Base-by-base conservation (phyloP, 2,113 vertebrate species). In the Toxostoma redivivum region DNA sequence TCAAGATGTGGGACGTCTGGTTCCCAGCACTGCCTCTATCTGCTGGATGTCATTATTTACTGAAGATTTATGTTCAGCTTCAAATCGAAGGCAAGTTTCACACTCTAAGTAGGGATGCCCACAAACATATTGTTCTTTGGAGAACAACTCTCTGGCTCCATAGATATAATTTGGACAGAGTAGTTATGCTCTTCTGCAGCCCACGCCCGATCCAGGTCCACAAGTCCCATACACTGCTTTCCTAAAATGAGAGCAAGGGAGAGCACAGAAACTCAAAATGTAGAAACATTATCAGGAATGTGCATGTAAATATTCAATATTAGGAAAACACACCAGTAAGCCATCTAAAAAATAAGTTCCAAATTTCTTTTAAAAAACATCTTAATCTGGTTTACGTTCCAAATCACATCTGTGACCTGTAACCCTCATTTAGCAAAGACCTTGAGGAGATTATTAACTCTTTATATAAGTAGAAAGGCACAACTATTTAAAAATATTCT, bases 71-170 rank as follows among this genome's bases (percentile, higher is more conserved):
- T 28, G 78, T 77, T 81, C 86, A 62, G 37, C 85, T 92, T 86
- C 84, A 80, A 91, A 91, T 57, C 11, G 16, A 74, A 73, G 18
- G 42, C n/a, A 72, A 82, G 15, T 61, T 67, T 88, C 74, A 64
- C 73, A 30, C 44, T 81, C 81, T 98, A 98, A 76, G 91, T 0
- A 33, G 98, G 98, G 85, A 97, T 89, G 23, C 98, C 99, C 79
- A 99, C 97, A 65, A 99, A 95, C 99, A 99, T 98, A 98, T 99
- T 99, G 97, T 99, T 99, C 97, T 99, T 99, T 23, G 99, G 99
- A 50, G 99, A 99, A 91, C 99, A 99, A 76, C 98, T 99, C 91
- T 99, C 98, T 23, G 99, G 99, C 97, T 99, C 98, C 99, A 99
- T 99, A 62, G 99, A 99, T 81, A 99, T 98, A 89, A 99, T 98